Evolutionary conservation across 2,888 invertebrate species (phyloP), one percentile per base, ranked within the genome.

Genomic region (Eupithecia inturbata): DNA sequence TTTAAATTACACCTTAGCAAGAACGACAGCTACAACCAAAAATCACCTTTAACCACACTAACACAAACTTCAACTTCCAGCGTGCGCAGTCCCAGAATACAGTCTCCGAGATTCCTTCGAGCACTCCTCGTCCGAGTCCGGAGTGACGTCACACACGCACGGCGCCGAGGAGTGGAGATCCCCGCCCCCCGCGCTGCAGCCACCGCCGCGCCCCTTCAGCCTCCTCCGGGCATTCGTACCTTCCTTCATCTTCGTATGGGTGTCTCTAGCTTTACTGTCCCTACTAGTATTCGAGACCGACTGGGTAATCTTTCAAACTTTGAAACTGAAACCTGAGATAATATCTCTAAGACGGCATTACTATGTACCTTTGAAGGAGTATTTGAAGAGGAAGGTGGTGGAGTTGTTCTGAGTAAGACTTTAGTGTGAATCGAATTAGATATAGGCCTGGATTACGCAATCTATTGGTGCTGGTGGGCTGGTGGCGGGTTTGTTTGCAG

Each of bases 281-380:
- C 92, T 98, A 19, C 87, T 97, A 45, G 93, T 98, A 72, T 95
- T 98, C 91, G 98, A 98, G 91, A 97, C 97, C 26, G 97, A 98
- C 89, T 96, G 96, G 87, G 95, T 96, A 72, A 88, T 96, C 0
- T 95, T 98, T 81, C 95, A 96, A 74, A 95, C 95, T 49, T 89
- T 98, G 76, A 95, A 96, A 76, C 96, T 96, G 85, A 95, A 96
- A 85, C 98, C 98, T 39, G 98, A 98, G 92, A 96, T 98, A 91
- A 87, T 96, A 53, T 95, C 97, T 68, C 95, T 98, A 73, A 95
- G 96, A 77, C 96, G 96, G 82, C 97, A 97, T 84, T 97, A 98
- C 91, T 98, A 98, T 91, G 96, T 96, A 83, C 98, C 98, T 33
- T 94, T 97, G 73, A 98, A 97, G 89, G 96, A 97, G 85, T 97